phyloP scores from a whole-genome alignment of 2,888 invertebrate genomes.

The Lypha dubia region DNA sequence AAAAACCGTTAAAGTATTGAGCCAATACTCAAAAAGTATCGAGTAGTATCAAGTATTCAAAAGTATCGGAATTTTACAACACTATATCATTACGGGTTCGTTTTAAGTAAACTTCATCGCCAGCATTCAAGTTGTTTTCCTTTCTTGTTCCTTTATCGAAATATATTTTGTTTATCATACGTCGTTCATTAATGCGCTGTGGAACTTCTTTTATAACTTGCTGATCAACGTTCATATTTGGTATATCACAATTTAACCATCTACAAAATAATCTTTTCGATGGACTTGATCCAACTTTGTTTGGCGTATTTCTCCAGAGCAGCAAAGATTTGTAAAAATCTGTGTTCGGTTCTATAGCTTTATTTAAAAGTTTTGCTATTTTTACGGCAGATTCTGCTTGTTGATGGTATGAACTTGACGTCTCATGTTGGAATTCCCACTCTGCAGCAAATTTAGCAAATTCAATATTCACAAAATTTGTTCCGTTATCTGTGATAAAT shows the following conservation, averaged over 20 bases:
- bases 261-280: slow-evolving; percentile 5
- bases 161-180: background rate
- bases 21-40: too few relatives aligned
- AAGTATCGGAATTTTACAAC: too few relatives aligned
- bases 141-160: slow-evolving; percentile 9
- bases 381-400: background rate
- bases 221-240: background rate
- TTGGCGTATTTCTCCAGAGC: slow-evolving; percentile 8
- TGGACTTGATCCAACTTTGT: background rate
- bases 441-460: too few relatives aligned
- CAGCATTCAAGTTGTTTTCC: slow-evolving; percentile 4
- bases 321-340: slow-evolving; percentile 2
- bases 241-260: background rate
- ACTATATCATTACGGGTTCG: background rate
- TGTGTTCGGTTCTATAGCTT: background rate
- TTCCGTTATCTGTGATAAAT: too few relatives aligned
- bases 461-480: too few relatives aligned
- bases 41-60: too few relatives aligned
- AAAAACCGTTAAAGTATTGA: too few relatives aligned
- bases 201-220: background rate
- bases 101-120: slow-evolving; percentile 18
- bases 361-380: slow-evolving; percentile 5
- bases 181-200: too few relatives aligned
- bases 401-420: slow-evolving; percentile 1
- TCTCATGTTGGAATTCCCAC: too few relatives aligned